Base-by-base conservation (phyloP, 2,888 invertebrate species). In the Eupithecia inturbata region DNA sequence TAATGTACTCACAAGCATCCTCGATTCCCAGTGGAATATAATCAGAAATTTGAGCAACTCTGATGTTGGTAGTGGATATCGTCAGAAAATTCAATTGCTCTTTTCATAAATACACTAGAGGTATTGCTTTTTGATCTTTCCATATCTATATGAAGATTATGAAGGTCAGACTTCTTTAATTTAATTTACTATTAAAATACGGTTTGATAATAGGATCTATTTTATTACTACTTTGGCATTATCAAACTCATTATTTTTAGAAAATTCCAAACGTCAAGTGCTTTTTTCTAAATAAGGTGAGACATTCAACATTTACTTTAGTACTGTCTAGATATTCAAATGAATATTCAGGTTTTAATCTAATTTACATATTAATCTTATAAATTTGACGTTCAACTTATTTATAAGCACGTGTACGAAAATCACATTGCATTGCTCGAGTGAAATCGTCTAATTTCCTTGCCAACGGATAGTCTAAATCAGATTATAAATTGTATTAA, bases 391-490 rank as follows among this genome's bases (percentile, higher is more conserved):
- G n/a, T 22, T 53, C 22, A 53, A 53, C 53, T 22, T 57, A 57
- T 57, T 57, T 57, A 57, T 62, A 19, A 31, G 3, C 62, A 28
- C 31, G 62, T 62, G 31, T 63, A 57, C 57, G 57, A 26, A 26
- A 57, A 57, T 70, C 36, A 5, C 16, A 4, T 36, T 45, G 64
- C 67, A 33, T 63, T 7, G 28, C 68, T 22, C 22, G 70, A 66
- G 60, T 41, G 31, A 79, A 81, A 81, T 79, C 64, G 77, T 71
- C 68, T 72, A 49, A 80, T 81, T 82, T 80, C 79, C 81, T 77
- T 41, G 49, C 62, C 60, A 71, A 78, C 78, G 77, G 76, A 36
- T 70, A 45, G 70, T 76, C 71, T 76, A 62, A 66, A 79, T 77
- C 70, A 71, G 66, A 45, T 62, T n/a, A 68, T 77, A 73, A 79